Conservation (phyloP, 2,113 vertebrate genomes). For the Aphyosemion australe region DNA sequence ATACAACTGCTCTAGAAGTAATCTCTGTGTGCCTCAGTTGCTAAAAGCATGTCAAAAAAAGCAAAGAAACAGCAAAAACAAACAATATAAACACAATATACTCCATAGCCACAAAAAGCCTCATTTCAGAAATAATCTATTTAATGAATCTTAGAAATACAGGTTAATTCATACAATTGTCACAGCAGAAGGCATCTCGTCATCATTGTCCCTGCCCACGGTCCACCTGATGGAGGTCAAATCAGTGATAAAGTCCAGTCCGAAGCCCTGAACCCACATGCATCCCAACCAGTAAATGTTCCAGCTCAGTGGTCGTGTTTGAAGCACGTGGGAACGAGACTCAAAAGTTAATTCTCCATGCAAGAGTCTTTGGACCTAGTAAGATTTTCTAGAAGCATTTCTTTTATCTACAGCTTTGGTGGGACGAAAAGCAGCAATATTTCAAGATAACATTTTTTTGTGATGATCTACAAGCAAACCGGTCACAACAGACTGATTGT, state of each 20-base stretch:
- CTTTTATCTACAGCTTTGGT: constrained; percentile 28
- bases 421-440: constrained; percentile 47
- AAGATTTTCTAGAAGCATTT: constrained; percentile 23
- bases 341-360: constrained; percentile 17
- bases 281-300: constrained; percentile 44
- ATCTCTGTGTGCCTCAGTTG: constrained; percentile 62
- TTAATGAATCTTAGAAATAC: constrained; percentile 69
- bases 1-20: constrained; percentile 62
- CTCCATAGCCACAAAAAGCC: constrained; percentile 66
- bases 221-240: constrained; percentile 39
- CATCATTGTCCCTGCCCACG: constrained; percentile 48
- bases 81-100: constrained; percentile 60
- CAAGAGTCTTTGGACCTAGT: constrained; percentile 32
- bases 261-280: constrained; percentile 32
- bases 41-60: constrained; percentile 57
- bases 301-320: constrained; percentile 28
- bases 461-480: constrained; percentile 2
- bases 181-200: constrained; percentile 80
- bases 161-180: constrained; percentile 75
- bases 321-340: constrained; percentile 29
- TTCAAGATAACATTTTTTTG: constrained; percentile 17
- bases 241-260: constrained; percentile 48
- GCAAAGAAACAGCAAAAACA: constrained; percentile 39
- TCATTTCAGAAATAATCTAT: constrained; percentile 64
- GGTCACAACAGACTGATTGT: neutral